Percentiles rank a stretch among this genome's conserved stretches.
Conservation (phyloP, 2,113 vertebrate genomes). For the Barbus barbus region DNA sequence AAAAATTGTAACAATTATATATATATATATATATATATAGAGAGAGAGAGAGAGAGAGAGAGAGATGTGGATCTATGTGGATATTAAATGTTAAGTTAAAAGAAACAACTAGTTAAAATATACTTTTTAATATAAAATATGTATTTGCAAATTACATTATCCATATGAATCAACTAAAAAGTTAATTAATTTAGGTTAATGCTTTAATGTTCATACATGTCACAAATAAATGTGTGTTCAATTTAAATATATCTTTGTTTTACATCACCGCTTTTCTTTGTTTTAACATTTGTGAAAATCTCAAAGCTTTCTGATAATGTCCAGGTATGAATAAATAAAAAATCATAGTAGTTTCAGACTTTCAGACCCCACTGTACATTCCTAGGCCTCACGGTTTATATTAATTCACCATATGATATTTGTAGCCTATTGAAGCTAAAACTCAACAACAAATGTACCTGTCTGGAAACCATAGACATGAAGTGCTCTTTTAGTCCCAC, state of each 20-base stretch:
- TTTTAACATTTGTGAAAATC: not conserved
- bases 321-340: not conserved
- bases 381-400: not conserved
- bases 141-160: not conserved
- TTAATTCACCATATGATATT: not conserved
- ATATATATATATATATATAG: no score
- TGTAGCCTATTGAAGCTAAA: slow-evolving; percentile 22
- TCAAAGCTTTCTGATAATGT: not conserved
- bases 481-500: slow-evolving; percentile 84
- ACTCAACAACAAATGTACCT: slow-evolving; percentile 28
- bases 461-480: slow-evolving; percentile 81
- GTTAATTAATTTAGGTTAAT: no score
- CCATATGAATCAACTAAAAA: no score
- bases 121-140: not conserved
- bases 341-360: not conserved
- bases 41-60: no score
- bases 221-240: not conserved
- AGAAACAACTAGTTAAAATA: not conserved
- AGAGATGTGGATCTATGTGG: no score
- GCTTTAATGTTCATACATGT: no score
- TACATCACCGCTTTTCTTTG: not conserved
- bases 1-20: no score
- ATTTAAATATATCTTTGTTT: not conserved
- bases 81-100: no score
- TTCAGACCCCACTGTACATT: not conserved